Evolutionary conservation across 2,113 vertebrate genomes (phyloP), one percentile per base, ranked within the genome.

Genomic region (Eurypyga helias): DNA sequence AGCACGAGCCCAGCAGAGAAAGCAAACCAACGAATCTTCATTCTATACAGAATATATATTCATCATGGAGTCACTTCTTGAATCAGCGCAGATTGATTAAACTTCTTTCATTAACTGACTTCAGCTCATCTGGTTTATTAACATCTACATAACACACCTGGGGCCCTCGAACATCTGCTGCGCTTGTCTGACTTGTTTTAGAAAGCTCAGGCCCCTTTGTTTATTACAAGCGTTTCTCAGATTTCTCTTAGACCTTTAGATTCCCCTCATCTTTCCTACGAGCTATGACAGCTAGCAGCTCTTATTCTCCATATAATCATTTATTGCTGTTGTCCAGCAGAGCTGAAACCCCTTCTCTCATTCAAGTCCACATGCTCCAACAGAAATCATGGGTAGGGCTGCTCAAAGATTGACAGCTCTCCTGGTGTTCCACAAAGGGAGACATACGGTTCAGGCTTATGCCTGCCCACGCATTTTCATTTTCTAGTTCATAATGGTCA

Each of bases 61-160:
- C 57, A 90, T 87, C 57, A 83, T 33, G 52, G 34, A 94, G 48
- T 65, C 73, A 72, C 86, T 84, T 76, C 65, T 81, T 79, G 14
- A 93, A 76, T 84, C 43, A 91, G 61, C 91, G 76, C 65, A 12
- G 45, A 92, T 85, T 87, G 73, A 96, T 97, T 95, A 54, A 91
- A 85, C 46, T 80, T 52, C 57, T 82, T 96, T 96, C 61, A 91
- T 91, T 91, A 95, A 92, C 81, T 93, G 57, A 69, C 92, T 87
- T 57, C 81, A 93, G 80, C 69, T 96, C 72, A 76, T 94, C 72
- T 93, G 64, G 46, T 96, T 93, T 96, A 94, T 95, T 96, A 94
- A 57, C 62, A 92, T 93, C 91, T 79, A 62, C 29, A 82, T 52
- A 89, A 93, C 54, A 73, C 94, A 94, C 81, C 95, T 94, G 91